phyloP scores from a whole-genome alignment of 2,113 vertebrate genomes.

The Peromyscus leucopus region DNA sequence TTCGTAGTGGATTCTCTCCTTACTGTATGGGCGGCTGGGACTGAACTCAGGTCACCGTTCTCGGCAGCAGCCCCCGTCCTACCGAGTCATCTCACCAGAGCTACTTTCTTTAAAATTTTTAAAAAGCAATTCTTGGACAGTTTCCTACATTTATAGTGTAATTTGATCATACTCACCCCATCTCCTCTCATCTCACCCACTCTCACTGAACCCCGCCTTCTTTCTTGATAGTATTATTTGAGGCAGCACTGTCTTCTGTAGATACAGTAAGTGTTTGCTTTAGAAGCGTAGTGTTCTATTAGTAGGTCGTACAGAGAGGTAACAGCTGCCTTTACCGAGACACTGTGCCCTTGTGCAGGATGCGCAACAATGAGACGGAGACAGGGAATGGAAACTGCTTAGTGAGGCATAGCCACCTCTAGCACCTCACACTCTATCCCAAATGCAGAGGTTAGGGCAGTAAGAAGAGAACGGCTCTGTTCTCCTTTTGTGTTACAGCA shows the following conservation, averaged over 20 bases:
- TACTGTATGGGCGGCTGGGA: not conserved
- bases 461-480: slow-evolving; percentile 48
- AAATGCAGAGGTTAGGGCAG: not conserved
- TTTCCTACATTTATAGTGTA: not conserved
- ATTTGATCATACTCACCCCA: not conserved
- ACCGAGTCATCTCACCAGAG: not conserved
- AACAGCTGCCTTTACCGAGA: slow-evolving; percentile 9
- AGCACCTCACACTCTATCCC: not conserved
- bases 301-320: not conserved
- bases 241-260: slow-evolving; percentile 9
- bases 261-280: not conserved
- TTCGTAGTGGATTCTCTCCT: not conserved
- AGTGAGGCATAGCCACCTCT: not conserved
- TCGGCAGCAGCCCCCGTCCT: not conserved
- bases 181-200: not conserved
- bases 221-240: slow-evolving; percentile 52
- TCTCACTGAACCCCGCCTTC: not conserved
- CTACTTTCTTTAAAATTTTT: not conserved
- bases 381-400: not conserved
- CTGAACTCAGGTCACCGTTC: too few relatives aligned
- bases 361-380: not conserved
- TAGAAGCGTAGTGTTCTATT: not conserved
- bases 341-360: not conserved
- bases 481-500: not conserved
- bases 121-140: not conserved